Percentiles rank a stretch among this genome's conserved stretches.
Conservation (phyloP, 2,797 vertebrate species). For the Protonibea diacanthus region DNA sequence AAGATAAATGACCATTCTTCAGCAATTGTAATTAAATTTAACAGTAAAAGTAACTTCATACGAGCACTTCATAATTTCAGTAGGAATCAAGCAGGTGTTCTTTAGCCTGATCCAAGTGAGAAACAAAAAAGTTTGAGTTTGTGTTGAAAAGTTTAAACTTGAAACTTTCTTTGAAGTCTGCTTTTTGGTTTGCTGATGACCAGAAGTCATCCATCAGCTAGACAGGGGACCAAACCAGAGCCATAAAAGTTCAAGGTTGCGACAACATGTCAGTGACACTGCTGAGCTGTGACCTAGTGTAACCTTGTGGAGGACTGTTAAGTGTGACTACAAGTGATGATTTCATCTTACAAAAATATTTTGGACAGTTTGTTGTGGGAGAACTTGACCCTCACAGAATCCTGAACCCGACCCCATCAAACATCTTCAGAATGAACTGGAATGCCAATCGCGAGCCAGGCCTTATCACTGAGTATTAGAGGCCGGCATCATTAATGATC, state of each 20-base stretch:
- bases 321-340: not conserved
- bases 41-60: not conserved
- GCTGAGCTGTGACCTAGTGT: conserved; percentile 9
- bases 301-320: not conserved
- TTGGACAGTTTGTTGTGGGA: not conserved
- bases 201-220: conserved; percentile 42
- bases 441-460: not conserved
- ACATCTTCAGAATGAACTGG: not conserved
- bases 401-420: not conserved
- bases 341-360: not conserved
- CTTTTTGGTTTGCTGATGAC: conserved; percentile 19
- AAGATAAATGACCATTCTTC: not conserved
- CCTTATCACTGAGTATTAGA: not conserved
- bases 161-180: conserved; percentile 34
- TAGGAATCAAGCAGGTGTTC: not conserved
- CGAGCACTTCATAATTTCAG: not conserved
- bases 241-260: conserved; percentile 47
- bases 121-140: conserved; percentile 14
- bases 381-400: not conserved
- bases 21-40: not conserved
- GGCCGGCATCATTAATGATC: not conserved
- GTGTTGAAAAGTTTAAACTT: not conserved
- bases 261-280: not conserved
- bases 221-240: conserved; percentile 25
- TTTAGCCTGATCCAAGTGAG: not conserved